These are phyloP conservation scores for Dryobates pubescens DNA, from an alignment of 2,797 vertebrate genomes.

Conservation along the genomic window DNA sequence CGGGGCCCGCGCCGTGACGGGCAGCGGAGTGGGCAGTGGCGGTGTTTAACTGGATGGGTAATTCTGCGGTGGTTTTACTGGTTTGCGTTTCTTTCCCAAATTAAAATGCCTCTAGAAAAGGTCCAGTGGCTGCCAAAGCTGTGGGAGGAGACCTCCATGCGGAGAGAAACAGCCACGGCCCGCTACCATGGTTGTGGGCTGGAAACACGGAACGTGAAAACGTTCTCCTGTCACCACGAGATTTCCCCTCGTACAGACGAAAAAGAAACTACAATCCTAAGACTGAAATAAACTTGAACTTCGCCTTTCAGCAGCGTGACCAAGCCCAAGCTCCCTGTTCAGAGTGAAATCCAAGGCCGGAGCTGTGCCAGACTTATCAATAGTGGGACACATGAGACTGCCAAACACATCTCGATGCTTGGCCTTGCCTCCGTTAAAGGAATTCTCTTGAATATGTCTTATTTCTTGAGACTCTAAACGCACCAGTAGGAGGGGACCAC, in stretches of 20 bases:
- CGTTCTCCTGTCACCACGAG: rapidly evolving
- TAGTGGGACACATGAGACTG: no score
- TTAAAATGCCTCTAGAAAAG: rapidly evolving
- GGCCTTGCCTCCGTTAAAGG: rapidly evolving
- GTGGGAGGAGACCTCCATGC: no score
- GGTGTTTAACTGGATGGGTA: rapidly evolving
- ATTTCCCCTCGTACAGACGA: rapidly evolving
- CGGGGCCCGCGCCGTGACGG: background rate
- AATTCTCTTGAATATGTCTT: background rate
- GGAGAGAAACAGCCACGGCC: background rate
- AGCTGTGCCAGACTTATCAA: background rate
- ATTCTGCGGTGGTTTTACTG: rapidly evolving
- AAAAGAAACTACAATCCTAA: background rate
- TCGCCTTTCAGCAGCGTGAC: no score
- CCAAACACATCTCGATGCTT: rapidly evolving
- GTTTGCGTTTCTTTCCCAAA: rapidly evolving
- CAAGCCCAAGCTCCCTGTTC: rapidly evolving
- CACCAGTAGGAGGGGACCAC: no score
- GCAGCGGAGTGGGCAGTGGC: background rate
- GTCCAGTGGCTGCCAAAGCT: no score
- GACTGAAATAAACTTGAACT: no score
- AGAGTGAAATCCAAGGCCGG: rapidly evolving
- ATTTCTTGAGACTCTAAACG: no score
- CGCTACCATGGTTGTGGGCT: rapidly evolving
- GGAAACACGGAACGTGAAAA: background rate